Base-by-base conservation (phyloP, 2,113 vertebrate genomes). In the Grammomys surdaster region DNA sequence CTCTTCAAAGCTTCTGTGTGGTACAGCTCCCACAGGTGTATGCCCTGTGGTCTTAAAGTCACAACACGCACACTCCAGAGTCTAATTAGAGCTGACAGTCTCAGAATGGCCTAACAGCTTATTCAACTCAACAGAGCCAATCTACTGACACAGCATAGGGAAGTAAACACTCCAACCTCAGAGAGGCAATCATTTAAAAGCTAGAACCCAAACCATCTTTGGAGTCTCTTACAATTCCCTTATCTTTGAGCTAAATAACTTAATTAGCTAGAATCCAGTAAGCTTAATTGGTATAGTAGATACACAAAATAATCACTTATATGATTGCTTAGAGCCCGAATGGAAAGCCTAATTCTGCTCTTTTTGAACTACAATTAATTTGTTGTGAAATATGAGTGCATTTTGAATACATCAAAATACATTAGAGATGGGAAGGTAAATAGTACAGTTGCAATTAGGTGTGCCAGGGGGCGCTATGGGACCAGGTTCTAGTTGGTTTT, bases 291-390 rank as follows among this genome's bases (percentile, higher is more conserved):
- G 92, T 73, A 28, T 88, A 77, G 88, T 93, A 86, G 80, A 95
- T 81, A 96, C 93, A 94, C 54, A 85, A 96, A 94, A 90, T 94
- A 92, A 95, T 78, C 89, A 90, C 85, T 96, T 94, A 96, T 93
- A 87, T 77, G 80, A 94, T 93, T 93, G 46, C 88, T 95, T 70
- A 81, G 92, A 90, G 58, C 60, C 78, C 63, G 67, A 89, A 90
- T 78, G 81, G 92, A 97, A 97, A 96, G 94, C 72, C 77, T 94
- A 51, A 51, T 76, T 95, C 91, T 89, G 58, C 60, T 94, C 81
- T 95, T 90, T 93, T 94, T 91, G 88, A 96, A 94, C 92, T 92
- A 28, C 54, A 93, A 96, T 96, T 96, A 96, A 97, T 96, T 92
- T 95, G 63, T 93, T 93, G 85, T 93, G 86, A 95, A 96, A 90